Conservation (phyloP, 92 coral and sea anemone genomes). For the Epizoanthus scotinus region DNA sequence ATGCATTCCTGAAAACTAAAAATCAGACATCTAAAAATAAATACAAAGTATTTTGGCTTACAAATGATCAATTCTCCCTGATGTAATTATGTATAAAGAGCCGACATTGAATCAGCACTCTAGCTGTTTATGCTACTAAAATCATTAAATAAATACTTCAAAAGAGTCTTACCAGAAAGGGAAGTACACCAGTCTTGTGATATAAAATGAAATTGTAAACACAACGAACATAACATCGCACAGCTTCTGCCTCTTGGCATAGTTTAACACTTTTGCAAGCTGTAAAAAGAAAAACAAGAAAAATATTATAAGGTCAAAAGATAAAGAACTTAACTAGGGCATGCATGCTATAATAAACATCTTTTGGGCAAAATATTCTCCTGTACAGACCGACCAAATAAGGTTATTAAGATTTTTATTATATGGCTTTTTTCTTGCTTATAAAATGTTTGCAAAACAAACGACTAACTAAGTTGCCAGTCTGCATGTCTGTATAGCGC, state of each 20-base stretch:
- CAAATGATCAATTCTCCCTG: too few relatives aligned
- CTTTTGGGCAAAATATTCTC: too few relatives aligned
- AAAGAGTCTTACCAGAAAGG: constrained; percentile 50
- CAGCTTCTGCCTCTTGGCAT: constrained; percentile 51
- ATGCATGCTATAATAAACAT: too few relatives aligned
- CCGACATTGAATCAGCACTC: not conserved
- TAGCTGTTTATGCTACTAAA: not conserved
- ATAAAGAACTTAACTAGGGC: not conserved
- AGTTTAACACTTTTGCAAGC: constrained; percentile 60
- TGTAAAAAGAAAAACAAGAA: constrained; percentile 1
- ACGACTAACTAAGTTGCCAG: too few relatives aligned
- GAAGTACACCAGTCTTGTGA: constrained; percentile 43
- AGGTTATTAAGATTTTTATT: too few relatives aligned
- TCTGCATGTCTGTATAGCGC: too few relatives aligned
- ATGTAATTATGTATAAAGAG: too few relatives aligned
- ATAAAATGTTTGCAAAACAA: too few relatives aligned
- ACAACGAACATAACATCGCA: constrained; percentile 51
- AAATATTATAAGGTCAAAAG: not conserved
- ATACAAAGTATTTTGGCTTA: too few relatives aligned
- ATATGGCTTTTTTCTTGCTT: too few relatives aligned
- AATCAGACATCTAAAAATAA: not conserved
- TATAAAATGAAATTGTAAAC: constrained; percentile 45
- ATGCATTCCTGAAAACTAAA: too few relatives aligned
- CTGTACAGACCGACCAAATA: too few relatives aligned
- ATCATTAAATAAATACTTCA: not conserved